Percentiles rank a stretch among this genome's conserved stretches.
Conservation (phyloP, 2,113 vertebrate species). For the Morone saxatilis region DNA sequence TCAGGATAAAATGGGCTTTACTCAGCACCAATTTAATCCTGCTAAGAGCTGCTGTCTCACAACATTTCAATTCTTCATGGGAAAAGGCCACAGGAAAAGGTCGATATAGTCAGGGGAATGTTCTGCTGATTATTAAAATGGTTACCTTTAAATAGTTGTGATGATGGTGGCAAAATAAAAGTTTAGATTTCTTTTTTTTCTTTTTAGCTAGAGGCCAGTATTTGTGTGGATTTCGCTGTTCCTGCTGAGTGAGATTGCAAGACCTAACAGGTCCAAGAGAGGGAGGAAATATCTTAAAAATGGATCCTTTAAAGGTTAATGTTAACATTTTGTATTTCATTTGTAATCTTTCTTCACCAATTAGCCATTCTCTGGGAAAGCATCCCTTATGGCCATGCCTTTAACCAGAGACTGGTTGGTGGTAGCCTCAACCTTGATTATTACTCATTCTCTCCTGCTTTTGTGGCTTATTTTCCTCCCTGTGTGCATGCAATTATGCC, state of each 20-base stretch:
- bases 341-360: constrained; percentile 1
- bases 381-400: neutral
- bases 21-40: constrained; percentile 74
- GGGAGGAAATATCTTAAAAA: constrained; percentile 3
- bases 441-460: constrained; percentile 43
- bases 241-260: neutral
- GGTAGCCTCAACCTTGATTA: constrained; percentile 9
- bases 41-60: constrained; percentile 70
- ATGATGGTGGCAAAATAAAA: constrained; percentile 49
- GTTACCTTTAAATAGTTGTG: constrained; percentile 51
- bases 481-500: constrained; percentile 34
- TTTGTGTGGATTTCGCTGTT: constrained; percentile 19
- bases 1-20: constrained; percentile 68
- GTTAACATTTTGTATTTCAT: constrained; percentile 17
- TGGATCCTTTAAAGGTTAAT: neutral
- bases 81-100: constrained; percentile 70
- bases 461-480: constrained; percentile 31
- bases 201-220: neutral
- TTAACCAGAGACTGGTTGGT: constrained; percentile 12
- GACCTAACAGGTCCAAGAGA: neutral
- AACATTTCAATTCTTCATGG: constrained; percentile 64
- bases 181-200: neutral
- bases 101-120: constrained; percentile 47
- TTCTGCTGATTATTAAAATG: constrained; percentile 67
- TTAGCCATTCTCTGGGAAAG: constrained; percentile 17